phyloP scores from a whole-genome alignment of 1,140 invertebrate genomes.

The Choristoneura fumiferana region DNA sequence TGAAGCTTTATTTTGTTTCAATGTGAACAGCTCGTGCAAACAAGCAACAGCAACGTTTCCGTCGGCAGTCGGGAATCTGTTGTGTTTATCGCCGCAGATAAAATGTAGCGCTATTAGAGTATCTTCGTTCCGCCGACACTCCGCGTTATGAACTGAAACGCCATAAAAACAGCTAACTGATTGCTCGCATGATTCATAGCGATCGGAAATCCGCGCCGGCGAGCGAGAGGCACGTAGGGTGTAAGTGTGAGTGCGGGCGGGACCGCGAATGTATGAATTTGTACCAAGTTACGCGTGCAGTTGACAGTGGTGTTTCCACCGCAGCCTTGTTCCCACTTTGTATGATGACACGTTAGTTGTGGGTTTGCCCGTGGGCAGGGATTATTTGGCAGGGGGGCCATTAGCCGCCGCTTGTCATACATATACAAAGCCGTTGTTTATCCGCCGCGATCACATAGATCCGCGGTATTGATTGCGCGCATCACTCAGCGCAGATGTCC shows the following conservation, averaged over 20 bases:
- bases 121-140: too few species aligned
- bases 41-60: too few species aligned
- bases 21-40: too few species aligned
- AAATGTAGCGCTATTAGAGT: too few species aligned
- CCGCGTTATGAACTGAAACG: not conserved
- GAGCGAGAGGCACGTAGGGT: not conserved
- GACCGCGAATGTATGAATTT: too few species aligned
- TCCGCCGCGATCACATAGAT: too few species aligned
- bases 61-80: too few species aligned
- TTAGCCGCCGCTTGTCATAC: conserved; percentile 4
- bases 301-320: not conserved
- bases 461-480: too few species aligned
- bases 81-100: too few species aligned
- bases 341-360: not conserved
- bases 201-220: conserved; percentile 3
- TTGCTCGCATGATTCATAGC: conserved; percentile 1
- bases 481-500: too few species aligned
- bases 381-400: not conserved
- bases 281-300: not conserved
- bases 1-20: too few species aligned
- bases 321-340: not conserved
- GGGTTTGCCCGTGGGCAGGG: not conserved
- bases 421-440: conserved; percentile 8
- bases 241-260: not conserved
- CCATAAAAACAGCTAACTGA: conserved; percentile 9